Percentiles rank a stretch among this genome's conserved stretches.
These are phyloP conservation scores for Lasioglossum lativentre DNA, from an alignment of 2,888 invertebrate genomes.

Conservation along the genomic window DNA sequence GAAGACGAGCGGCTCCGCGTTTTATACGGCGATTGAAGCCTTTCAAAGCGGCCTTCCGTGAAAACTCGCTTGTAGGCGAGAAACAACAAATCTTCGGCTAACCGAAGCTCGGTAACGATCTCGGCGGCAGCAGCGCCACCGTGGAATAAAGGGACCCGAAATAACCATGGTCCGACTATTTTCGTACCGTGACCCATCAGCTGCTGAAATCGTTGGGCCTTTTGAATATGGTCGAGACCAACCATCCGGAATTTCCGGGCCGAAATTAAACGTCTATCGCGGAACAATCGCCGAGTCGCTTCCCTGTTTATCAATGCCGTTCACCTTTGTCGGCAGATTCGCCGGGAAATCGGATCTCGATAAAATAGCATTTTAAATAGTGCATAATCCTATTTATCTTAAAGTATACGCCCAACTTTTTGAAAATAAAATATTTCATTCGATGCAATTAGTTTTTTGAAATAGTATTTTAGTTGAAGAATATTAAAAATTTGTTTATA, in stretches of 20 bases:
- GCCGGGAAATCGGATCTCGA: too few relatives aligned
- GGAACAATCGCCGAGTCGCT: slow-evolving; percentile 12
- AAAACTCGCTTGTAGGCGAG: slow-evolving; percentile 61
- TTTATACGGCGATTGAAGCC: slow-evolving; percentile 54
- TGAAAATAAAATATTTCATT: too few relatives aligned
- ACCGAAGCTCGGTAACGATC: slow-evolving; percentile 68
- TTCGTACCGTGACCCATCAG: slow-evolving; percentile 72
- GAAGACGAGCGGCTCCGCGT: slow-evolving; percentile 39
- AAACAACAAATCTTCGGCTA: slow-evolving; percentile 72
- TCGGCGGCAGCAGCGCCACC: slow-evolving; percentile 45
- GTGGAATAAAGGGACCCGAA: slow-evolving; percentile 71
- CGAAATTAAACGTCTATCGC: slow-evolving; percentile 44
- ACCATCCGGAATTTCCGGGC: slow-evolving; percentile 58
- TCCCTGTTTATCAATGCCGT: background rate
- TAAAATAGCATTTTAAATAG: too few relatives aligned
- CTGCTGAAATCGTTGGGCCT: slow-evolving; percentile 59
- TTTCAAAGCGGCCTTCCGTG: slow-evolving; percentile 63
- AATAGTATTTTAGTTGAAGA: too few relatives aligned
- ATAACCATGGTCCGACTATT: slow-evolving; percentile 70
- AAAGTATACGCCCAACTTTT: too few relatives aligned
- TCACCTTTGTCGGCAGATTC: background rate
- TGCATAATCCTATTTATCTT: too few relatives aligned
- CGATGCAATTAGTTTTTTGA: too few relatives aligned
- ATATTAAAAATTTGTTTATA: background rate
- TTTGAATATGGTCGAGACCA: slow-evolving; percentile 61